A percentile compares a stretch with the other conserved stretches of the same genome.
Conservation (phyloP, 2,888 invertebrate genomes). For the Nomada flava region DNA sequence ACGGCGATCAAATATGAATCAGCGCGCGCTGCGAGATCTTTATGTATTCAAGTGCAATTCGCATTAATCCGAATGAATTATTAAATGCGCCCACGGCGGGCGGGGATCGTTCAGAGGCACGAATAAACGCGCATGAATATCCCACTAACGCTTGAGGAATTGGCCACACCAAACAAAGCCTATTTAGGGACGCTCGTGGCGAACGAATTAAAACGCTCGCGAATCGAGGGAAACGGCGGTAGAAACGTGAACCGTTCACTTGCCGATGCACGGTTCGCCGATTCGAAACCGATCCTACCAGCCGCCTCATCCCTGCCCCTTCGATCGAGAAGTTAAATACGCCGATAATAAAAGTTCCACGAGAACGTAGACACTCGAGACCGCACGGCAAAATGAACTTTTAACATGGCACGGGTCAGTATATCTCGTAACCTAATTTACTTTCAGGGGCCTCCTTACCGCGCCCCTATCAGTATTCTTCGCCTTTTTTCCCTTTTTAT, state of each 20-base stretch:
- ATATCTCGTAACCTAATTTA: conserved; percentile 56
- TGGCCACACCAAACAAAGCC: conserved; percentile 27
- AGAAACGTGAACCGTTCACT: background rate
- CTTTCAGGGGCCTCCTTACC: conserved; percentile 60
- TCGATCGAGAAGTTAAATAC: conserved; percentile 44
- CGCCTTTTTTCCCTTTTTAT: background rate
- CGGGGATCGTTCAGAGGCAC: background rate
- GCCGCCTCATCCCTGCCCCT: background rate
- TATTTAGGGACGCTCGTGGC: conserved; percentile 19
- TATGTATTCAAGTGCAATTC: conserved; percentile 46
- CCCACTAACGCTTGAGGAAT: conserved; percentile 24
- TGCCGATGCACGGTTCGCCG: conserved; percentile 8
- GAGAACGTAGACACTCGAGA: conserved; percentile 22
- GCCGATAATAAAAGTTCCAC: conserved; percentile 58
- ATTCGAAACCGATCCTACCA: conserved; percentile 25
- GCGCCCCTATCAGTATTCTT: conserved; percentile 55
- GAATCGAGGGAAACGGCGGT: conserved; percentile 3
- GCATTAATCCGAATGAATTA: conserved; percentile 52
- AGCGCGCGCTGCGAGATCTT: conserved; percentile 15
- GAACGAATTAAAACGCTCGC: conserved; percentile 26
- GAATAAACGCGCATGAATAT: conserved; percentile 39
- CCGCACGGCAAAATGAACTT: conserved; percentile 56
- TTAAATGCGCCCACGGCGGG: conserved; percentile 39
- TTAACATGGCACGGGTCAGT: conserved; percentile 50
- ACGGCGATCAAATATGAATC: conserved; percentile 40